Percentiles rank a stretch among this genome's conserved stretches.
phyloP scores from a whole-genome alignment of 2,888 invertebrate species.

The Drosophila greeni region DNA sequence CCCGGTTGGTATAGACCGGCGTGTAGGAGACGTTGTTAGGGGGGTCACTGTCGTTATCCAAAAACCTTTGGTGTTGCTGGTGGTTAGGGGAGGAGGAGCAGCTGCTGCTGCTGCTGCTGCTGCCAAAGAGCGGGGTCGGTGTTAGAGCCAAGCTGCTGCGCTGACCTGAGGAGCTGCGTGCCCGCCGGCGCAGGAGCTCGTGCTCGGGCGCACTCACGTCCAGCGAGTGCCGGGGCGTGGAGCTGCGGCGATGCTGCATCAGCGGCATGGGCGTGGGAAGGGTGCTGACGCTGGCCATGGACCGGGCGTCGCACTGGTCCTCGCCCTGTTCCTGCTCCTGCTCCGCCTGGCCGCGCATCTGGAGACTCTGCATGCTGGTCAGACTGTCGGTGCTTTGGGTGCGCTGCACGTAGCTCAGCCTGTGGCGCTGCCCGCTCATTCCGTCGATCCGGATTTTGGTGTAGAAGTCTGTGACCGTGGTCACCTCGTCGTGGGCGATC shows the following conservation, averaged over 20 bases:
- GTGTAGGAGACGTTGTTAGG: constrained; percentile 73
- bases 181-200: constrained; percentile 61
- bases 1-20: constrained; percentile 78
- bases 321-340: constrained; percentile 34
- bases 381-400: constrained; percentile 75
- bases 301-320: constrained; percentile 62
- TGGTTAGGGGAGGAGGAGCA: constrained; percentile 50
- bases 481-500: constrained; percentile 83
- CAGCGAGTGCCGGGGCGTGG: constrained; percentile 73
- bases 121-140: constrained; percentile 75
- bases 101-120: constrained; percentile 29
- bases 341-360: constrained; percentile 55
- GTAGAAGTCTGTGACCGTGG: constrained; percentile 80
- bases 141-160: constrained; percentile 77
- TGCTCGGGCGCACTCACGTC: constrained; percentile 61
- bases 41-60: constrained; percentile 59
- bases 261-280: constrained; percentile 74
- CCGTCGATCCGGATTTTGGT: constrained; percentile 77
- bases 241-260: constrained; percentile 75
- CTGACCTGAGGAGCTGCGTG: constrained; percentile 73
- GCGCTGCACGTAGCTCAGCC: constrained; percentile 76
- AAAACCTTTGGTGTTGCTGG: constrained; percentile 64
- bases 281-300: constrained; percentile 62
- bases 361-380: constrained; percentile 74
- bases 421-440: constrained; percentile 66